Percentiles rank a stretch among this genome's conserved stretches.
phyloP scores from a whole-genome alignment of 2,113 vertebrate species.

The Rissa tridactyla region DNA sequence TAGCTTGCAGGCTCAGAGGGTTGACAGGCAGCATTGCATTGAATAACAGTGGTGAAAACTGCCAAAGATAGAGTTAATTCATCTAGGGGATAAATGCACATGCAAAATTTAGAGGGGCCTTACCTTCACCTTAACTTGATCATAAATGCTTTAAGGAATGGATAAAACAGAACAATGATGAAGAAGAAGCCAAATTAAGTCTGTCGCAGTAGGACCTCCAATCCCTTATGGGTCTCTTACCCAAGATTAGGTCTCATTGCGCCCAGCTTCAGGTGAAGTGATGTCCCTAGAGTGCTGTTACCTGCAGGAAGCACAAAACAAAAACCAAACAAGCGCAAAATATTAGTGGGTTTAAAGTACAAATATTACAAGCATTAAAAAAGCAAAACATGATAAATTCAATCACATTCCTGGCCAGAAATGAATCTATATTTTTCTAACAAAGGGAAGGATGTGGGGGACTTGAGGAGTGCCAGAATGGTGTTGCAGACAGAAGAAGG shows the following conservation, averaged over 20 bases:
- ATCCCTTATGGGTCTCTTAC: slow-evolving; percentile 16
- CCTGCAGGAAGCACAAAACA: slow-evolving; percentile 52
- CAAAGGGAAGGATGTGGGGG: background rate
- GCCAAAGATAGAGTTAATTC: background rate
- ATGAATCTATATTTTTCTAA: background rate
- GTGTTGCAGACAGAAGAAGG: background rate
- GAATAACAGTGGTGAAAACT: background rate
- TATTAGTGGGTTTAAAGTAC: background rate
- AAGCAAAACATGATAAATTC: background rate
- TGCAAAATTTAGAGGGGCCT: background rate
- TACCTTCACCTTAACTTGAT: background rate
- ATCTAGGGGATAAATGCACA: background rate
- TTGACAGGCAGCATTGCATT: background rate
- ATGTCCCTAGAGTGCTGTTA: background rate
- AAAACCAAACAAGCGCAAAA: background rate
- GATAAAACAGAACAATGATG: background rate
- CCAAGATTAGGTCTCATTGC: slow-evolving; percentile 28
- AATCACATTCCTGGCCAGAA: background rate
- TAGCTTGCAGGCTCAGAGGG: background rate
- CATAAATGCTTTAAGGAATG: background rate
- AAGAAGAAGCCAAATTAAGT: background rate
- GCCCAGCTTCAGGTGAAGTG: background rate
- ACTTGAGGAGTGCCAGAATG: background rate
- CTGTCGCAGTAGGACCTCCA: background rate
- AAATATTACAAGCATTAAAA: background rate